Evolutionary conservation across 1,140 invertebrate genomes (phyloP), one percentile per base, ranked within the genome.

Genomic region (Sarcophaga peregrina): DNA sequence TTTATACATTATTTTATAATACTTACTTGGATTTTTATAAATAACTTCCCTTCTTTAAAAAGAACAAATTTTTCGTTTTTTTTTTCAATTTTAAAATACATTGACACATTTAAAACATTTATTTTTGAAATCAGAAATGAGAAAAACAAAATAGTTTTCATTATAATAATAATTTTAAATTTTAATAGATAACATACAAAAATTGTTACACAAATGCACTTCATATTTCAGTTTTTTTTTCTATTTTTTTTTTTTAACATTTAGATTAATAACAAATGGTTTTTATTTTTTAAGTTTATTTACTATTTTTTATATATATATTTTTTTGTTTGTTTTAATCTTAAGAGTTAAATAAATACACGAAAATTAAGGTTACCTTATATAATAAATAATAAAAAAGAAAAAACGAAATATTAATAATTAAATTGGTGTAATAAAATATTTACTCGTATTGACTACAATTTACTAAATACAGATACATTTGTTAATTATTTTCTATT

Each of bases 101-200:
- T 78, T 78, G 75, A 78, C 47, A 78, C 75, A 78, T 78, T 78
- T 78, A 78, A 68, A 68, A 68, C 62, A 68, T 68, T 68, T 68
- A 68, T 68, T 68, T 68, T 68, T 25, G 17, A 68, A 68, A 68
- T 68, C 5, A 68, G 17, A 20, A 58, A 37, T 37, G 54, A 58
- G 54, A 58, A 58, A n/a, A n/a, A 58, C 25, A 37, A 37, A 37
- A 37, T 37, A 37, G 25, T 37, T 37, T 37, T 37, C 25, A 37
- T 37, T 37, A 37, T 37, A 37, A 62, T 15, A 62, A n/a, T 62
- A 68, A 68, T 25, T 68, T 20, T 25, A 68, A 58, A n/a, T n/a
- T 58, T 58, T 15, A 58, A 68, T 68, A 52, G 20, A 68, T 68
- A 68, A 68, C 62, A 68, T 68, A 68, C n/a, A 68, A 68, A 68